A percentile compares a stretch with the other conserved stretches of the same genome.
Evolutionary conservation across 2,888 invertebrate genomes (phyloP).

Genomic region (Acrocyrtus sp.): DNA sequence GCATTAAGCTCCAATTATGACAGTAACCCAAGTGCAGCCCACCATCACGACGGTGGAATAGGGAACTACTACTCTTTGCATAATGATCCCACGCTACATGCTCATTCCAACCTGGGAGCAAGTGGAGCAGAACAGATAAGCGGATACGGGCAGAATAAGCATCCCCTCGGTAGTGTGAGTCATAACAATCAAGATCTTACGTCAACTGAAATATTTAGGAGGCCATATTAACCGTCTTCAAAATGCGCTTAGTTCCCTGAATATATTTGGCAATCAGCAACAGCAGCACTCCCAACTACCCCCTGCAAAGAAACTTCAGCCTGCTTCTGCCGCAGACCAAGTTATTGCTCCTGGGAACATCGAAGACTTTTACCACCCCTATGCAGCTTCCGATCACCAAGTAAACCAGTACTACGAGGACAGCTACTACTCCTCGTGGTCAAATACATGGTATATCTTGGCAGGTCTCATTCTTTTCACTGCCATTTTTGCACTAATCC

Average conservation of each 20-base stretch:
- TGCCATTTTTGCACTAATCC: slow-evolving; percentile 56
- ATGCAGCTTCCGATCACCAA: slow-evolving; percentile 39
- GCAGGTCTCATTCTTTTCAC: slow-evolving; percentile 61
- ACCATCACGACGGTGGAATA: slow-evolving; percentile 40
- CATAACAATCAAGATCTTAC: slow-evolving; percentile 28
- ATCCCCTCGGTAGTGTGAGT: not conserved
- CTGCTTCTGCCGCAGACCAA: slow-evolving; percentile 34
- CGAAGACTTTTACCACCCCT: slow-evolving; percentile 46
- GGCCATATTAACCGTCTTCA: slow-evolving; percentile 33
- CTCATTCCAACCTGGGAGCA: slow-evolving; percentile 23
- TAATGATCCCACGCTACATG: slow-evolving; percentile 22
- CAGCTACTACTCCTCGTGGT: slow-evolving; percentile 41
- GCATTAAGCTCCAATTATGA: slow-evolving; percentile 13
- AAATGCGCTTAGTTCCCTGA: slow-evolving; percentile 29
- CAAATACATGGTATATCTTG: slow-evolving; percentile 58
- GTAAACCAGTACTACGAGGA: slow-evolving; percentile 40
- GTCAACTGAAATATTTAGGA: slow-evolving; percentile 37
- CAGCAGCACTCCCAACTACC: no score
- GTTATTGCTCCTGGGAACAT: slow-evolving; percentile 43
- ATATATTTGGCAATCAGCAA: slow-evolving; percentile 13
- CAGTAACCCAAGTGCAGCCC: not conserved
- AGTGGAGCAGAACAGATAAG: slow-evolving; percentile 1
- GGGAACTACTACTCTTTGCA: slow-evolving; percentile 42
- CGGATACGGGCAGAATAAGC: slow-evolving; percentile 8
- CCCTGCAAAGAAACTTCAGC: slow-evolving; percentile 27